These are phyloP conservation scores for Ophion obscuratus DNA, from an alignment of 2,888 invertebrate species.

Conservation along the genomic window DNA sequence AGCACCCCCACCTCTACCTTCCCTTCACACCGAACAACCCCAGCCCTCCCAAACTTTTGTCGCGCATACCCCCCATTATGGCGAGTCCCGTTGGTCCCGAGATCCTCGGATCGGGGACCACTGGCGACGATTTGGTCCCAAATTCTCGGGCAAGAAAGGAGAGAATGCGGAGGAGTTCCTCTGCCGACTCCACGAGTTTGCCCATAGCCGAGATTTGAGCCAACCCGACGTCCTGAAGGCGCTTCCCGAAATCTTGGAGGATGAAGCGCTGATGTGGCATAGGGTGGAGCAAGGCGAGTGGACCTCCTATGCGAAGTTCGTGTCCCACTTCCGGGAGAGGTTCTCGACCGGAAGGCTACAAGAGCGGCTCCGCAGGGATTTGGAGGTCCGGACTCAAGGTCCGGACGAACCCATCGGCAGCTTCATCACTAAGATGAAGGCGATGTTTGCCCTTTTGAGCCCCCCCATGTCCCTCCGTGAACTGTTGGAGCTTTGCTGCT, in stretches of 20 bases:
- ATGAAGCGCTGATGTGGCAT: not conserved
- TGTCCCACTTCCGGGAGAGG: conserved; percentile 1
- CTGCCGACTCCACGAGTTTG: conserved; percentile 4
- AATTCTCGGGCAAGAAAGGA: conserved; percentile 1
- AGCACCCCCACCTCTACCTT: too few species aligned
- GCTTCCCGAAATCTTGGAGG: too few species aligned
- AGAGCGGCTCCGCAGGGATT: not conserved
- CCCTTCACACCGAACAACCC: too few species aligned
- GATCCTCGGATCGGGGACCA: not conserved
- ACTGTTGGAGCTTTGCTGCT: conserved; percentile 15
- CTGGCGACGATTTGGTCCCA: conserved; percentile 3
- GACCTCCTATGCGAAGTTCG: not conserved
- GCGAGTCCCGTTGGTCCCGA: too few species aligned
- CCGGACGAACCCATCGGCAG: conserved; percentile 2
- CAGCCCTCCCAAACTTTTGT: too few species aligned
- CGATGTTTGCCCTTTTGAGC: not conserved
- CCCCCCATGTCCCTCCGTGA: conserved; percentile 15
- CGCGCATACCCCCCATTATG: too few species aligned
- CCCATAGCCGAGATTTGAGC: not conserved
- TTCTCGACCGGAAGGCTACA: not conserved
- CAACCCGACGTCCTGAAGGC: too few species aligned
- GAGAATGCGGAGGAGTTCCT: conserved; percentile 32
- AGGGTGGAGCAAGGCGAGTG: not conserved
- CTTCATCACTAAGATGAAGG: not conserved
- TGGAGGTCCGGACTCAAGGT: not conserved